Evolutionary conservation across 35 echinoderm and acorn worm species (phyloP), one percentile per base, ranked within the genome.

Genomic region (Holothuria glaberrima): DNA sequence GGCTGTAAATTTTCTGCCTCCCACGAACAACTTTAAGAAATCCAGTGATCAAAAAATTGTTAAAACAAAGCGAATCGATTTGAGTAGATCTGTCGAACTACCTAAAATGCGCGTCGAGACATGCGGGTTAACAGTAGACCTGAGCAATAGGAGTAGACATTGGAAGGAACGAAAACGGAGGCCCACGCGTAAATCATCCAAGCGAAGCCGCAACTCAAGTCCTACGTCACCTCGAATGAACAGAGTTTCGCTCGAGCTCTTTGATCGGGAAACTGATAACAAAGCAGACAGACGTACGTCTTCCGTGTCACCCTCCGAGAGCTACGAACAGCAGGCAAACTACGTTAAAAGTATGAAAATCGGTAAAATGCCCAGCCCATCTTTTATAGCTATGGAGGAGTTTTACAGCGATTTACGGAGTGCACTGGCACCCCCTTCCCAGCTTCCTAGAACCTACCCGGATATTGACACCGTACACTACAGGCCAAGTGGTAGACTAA

Each of bases 271-370:
- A 31, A 38, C 10, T 35, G 71, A 75, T 5, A 45, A 9, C 12
- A 75, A n/a, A 6, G 25, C n/a, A 33, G 66, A 69, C 12, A n/a
- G 31, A 27, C 20, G 17, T 6, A 69, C 12, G 24, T 75, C 44
- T 32, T 75, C 71, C 9, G 16, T 75, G 10, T 41, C 71, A 41
- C 29, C 38, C 10, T 21, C 33, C 10, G 30, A 38, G 18, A 21
- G 21, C 9, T 32, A 75, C 30, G 71, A 75, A 41, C 21, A 38
- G 32, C 71, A 75, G 6, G 71, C 71, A 19, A 12, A 75, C 24
- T 75, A 75, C 33, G 71, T 75, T 9, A 75, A 41, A 14, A 75
- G 71, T 75, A 75, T 75, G 71, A 75, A 75, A 75, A 75, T 75
- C 28, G 71, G 71, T 6, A 32, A 75, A 41, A 31, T 75, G 71